Evolutionary conservation across 2,113 vertebrate species (phyloP).

Genomic region (Bubalus kerabau): DNA sequence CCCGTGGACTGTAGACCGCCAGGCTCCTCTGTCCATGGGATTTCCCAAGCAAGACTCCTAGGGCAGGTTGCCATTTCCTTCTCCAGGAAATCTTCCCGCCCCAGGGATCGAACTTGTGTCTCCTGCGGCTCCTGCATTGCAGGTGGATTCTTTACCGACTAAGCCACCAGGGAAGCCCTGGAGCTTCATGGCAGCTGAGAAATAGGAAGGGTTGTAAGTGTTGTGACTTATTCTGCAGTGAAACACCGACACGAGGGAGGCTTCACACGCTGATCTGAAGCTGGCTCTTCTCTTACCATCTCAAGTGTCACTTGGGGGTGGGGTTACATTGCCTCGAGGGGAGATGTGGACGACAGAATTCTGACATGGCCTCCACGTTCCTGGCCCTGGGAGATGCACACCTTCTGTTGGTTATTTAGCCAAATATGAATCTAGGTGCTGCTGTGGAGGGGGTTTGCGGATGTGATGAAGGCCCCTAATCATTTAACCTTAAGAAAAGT

Average conservation of each 20-base stretch:
- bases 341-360: not conserved
- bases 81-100: not conserved
- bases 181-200: not conserved
- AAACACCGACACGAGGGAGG: not conserved
- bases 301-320: not conserved
- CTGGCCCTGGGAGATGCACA: not conserved
- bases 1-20: not conserved
- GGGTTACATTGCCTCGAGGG: not conserved
- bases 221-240: not conserved
- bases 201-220: not conserved
- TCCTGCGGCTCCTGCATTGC: not conserved
- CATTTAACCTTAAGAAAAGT: not conserved
- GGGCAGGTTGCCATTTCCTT: not conserved
- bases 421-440: not conserved
- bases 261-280: not conserved
- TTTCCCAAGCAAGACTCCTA: not conserved
- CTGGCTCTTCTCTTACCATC: not conserved
- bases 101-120: not conserved
- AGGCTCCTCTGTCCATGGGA: not conserved
- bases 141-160: not conserved
- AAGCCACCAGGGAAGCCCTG: not conserved
- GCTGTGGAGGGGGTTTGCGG: rapidly evolving
- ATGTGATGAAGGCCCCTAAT: not conserved
- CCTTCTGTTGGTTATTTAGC: not conserved
- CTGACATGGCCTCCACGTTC: not conserved